Base-by-base conservation (phyloP, 1,140 invertebrate genomes). In the Brachionus calyciflorus region DNA sequence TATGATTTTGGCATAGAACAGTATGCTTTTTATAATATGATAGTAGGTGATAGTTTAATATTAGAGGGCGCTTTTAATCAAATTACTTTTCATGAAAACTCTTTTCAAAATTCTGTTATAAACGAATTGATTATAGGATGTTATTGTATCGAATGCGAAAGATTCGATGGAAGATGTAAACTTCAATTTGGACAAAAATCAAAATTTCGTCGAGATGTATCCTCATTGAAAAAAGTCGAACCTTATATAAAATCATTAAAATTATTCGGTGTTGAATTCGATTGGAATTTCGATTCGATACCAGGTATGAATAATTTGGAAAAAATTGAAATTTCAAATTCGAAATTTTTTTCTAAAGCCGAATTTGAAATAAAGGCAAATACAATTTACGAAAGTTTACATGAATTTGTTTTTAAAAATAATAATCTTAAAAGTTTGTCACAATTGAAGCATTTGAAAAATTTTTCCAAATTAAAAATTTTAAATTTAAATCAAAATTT, bases 251-350 rank as follows among this genome's bases (percentile, higher is more conserved):
- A 73, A 37, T 73, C 69, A 9, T 21, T 73, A 21, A 73, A 73
- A 28, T 46, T 73, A 5, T 73, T n/a, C 24, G 69, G 69, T 10
- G 19, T 33, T 30, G 69, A 49, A 14, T 73, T 73, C 17, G 69
- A 73, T n/a, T 73, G 44, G 69, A 55, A 73, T 41, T 55, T 73
- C 10, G 28, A 49, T 26, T 17, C 19, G 19, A 6, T 73, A 3
- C 69, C 69, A 10, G 28, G 19, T 65, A 10, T 21, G 9, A 28
- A 37, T 6, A 41, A 12, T 33, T 19, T 73, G 6, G n/a, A 73
- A 73, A 73, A 49, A 26, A 14, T 73, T 19, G 69, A 73, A 73
- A 73, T 73, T 55, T 51, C 69, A 30, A 73, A 73, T 73, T 49
- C 46, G 10, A 51, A 49, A 73, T 21, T 51, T 30, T 26, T 41